Base-by-base conservation (phyloP, 2,888 invertebrate species). In the Steinernema hermaphroditum region DNA sequence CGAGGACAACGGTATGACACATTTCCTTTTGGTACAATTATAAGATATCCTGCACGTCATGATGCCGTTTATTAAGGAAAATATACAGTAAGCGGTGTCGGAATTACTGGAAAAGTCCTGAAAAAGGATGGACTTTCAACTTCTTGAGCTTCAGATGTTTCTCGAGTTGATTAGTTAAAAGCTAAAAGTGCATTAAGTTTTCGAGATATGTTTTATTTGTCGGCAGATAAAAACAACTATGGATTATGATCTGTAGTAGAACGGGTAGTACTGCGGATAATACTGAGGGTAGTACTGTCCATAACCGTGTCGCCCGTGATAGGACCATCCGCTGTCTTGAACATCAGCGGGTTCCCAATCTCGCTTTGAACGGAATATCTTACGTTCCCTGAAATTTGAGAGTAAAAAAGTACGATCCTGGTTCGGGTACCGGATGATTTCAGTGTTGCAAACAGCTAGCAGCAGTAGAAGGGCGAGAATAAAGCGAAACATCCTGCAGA, bases 261-360 rank as follows among this genome's bases (percentile, higher is more conserved):
- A 46, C 16, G 46, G 46, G 19, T 46, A n/a, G 14, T 46, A 46
- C 8, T 41, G 41, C 8, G 9, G 8, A 41, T 9, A 41, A 41
- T 41, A 14, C 14, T 41, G 41, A 14, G 8, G 8, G 14, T 8
- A 8, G 19, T 46, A 14, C 46, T 46, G 46, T 14, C 19, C 46
- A 46, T 46, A 46, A 2, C 46, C 46, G 16, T 46, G 16, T 14
- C 14, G 16, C n/a, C 46, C 46, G 46, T 46, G 46, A 14, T 46
- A 46, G 46, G 46, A 46, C 46, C 46, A 46, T 46, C 46, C 46
- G 46, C 46, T 46, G 2, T 46, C 46, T 19, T 46, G 46, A 16
- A 46, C 46, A 19, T 46, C 46, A 14, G 16, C 2, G 46, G 16
- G n/a, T 4, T 46, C 46, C 46, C 46, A 46, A 19, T 19, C 46